These are phyloP conservation scores for Jaculus jaculus DNA, from an alignment of 2,113 vertebrate species.

Conservation along the genomic window DNA sequence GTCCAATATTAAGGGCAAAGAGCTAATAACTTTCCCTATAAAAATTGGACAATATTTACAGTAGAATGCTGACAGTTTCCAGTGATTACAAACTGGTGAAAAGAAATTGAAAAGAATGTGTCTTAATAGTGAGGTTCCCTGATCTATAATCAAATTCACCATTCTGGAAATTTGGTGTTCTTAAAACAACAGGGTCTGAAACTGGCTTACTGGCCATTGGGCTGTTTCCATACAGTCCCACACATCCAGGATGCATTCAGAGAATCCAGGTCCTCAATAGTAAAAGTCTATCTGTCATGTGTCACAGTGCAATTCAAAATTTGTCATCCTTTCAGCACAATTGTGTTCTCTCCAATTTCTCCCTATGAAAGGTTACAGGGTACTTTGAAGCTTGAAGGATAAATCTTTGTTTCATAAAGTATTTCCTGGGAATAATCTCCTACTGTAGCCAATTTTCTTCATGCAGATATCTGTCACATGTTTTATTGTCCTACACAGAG, in stretches of 20 bases:
- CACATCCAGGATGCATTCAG: not conserved
- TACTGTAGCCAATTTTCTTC: constrained; percentile 69
- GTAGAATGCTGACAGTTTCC: constrained; percentile 17
- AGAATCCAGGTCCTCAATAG: not conserved
- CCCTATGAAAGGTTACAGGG: constrained; percentile 37
- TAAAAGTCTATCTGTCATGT: not conserved
- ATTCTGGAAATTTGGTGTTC: not conserved
- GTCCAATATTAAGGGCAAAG: not conserved
- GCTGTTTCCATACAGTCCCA: not conserved
- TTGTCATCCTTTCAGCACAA: constrained; percentile 45
- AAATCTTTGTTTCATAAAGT: constrained; percentile 49
- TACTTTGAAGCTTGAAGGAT: constrained; percentile 63
- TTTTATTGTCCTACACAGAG: constrained; percentile 75
- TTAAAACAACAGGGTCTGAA: constrained; percentile 31
- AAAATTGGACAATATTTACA: constrained; percentile 24
- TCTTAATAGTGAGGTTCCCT: not conserved
- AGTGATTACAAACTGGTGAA: constrained; percentile 25
- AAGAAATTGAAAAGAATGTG: not conserved
- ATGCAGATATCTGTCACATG: constrained; percentile 39
- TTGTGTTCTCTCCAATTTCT: constrained; percentile 56
- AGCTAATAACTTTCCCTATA: not conserved
- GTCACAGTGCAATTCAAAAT: constrained; percentile 38
- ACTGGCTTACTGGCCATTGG: not conserved
- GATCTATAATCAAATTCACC: not conserved
- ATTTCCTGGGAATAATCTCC: constrained; percentile 9